Conservation (phyloP, 2,888 invertebrate genomes). For the Lysandra bellargus region DNA sequence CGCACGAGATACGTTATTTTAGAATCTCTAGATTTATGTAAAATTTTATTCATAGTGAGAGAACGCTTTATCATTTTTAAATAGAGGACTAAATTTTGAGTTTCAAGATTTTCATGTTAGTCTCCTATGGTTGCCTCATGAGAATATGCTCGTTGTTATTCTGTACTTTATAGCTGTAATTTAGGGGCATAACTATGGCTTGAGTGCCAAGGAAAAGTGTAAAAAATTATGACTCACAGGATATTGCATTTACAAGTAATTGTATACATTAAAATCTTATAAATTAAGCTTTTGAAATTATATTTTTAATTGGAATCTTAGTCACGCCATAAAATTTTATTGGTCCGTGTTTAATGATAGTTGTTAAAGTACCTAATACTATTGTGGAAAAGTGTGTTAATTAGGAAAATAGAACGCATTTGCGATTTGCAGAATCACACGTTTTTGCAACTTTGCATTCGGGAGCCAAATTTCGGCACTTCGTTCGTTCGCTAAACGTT, state of each 20-base stretch:
- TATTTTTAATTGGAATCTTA: neutral
- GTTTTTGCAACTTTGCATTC: neutral
- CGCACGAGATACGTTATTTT: slow-evolving; percentile 51
- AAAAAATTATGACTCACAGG: neutral
- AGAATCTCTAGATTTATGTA: slow-evolving; percentile 43
- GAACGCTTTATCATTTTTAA: slow-evolving; percentile 29
- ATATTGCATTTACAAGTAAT: neutral
- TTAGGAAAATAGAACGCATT: neutral
- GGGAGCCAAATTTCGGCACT: too few relatives aligned
- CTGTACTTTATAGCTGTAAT: neutral
- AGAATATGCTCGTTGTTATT: neutral
- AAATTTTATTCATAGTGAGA: slow-evolving; percentile 32
- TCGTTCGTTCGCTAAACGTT: too few relatives aligned
- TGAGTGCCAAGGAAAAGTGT: neutral
- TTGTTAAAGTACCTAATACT: too few relatives aligned
- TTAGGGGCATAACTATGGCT: neutral
- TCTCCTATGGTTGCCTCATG: neutral
- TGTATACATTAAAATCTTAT: neutral
- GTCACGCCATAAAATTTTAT: neutral
- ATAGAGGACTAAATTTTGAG: slow-evolving; percentile 9
- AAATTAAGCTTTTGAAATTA: neutral
- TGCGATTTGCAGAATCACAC: neutral
- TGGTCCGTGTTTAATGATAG: neutral
- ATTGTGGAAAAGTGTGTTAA: too few relatives aligned
- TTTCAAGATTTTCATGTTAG: neutral